Evolutionary conservation across 1,140 invertebrate genomes (phyloP).

Genomic region (Brevipalpus yothersi): DNA sequence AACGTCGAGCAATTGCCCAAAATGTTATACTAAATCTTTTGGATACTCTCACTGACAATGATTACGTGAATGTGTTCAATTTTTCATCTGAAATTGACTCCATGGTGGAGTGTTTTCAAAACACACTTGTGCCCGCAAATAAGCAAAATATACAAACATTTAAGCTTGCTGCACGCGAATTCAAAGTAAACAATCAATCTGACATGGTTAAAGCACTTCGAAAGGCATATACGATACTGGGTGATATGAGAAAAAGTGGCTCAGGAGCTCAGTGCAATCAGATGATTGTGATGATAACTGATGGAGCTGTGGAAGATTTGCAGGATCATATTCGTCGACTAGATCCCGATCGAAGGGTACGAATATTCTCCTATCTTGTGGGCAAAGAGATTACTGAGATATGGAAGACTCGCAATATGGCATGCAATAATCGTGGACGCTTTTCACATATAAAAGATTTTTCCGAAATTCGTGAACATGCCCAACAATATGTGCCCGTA

Average conservation of each 20-base stretch:
- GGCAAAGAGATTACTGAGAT: conserved; percentile 73
- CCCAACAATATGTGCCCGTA: conserved; percentile 61
- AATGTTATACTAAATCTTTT: conserved; percentile 60
- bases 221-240: conserved; percentile 63
- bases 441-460: conserved; percentile 33
- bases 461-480: conserved; percentile 75
- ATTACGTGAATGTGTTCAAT: conserved; percentile 30
- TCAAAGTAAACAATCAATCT: conserved; percentile 46
- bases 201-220: conserved; percentile 77
- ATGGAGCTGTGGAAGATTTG: conserved; percentile 72
- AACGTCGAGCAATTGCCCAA: conserved; percentile 62
- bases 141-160: conserved; percentile 62
- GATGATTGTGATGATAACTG: conserved; percentile 94
- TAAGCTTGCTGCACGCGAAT: conserved; percentile 38
- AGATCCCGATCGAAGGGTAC: conserved; percentile 30
- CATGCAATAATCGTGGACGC: conserved; percentile 33
- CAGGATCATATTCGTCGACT: background rate
- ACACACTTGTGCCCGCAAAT: conserved; percentile 57
- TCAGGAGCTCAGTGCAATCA: conserved; percentile 74
- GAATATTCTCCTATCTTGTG: conserved; percentile 93
- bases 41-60: conserved; percentile 89
- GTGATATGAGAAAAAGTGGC: conserved; percentile 19
- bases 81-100: conserved; percentile 16
- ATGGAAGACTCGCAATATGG: conserved; percentile 29
- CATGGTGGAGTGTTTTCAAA: conserved; percentile 46